Conservation (phyloP, 2,797 vertebrate genomes). For the Phataginus tricuspis region DNA sequence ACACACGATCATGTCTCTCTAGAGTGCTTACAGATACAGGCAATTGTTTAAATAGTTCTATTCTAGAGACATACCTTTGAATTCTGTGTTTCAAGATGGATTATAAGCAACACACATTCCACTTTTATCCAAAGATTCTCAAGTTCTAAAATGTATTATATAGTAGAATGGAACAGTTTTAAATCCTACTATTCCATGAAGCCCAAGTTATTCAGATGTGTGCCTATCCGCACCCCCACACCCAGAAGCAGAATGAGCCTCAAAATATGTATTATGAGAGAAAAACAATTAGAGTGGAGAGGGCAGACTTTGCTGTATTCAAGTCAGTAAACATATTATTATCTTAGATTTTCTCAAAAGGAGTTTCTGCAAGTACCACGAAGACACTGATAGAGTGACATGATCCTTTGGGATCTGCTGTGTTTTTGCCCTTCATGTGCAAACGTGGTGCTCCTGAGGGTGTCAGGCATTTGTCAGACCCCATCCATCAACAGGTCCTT, state of each 20-base stretch:
- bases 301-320: not conserved
- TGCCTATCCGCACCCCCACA: not conserved
- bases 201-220: not conserved
- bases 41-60: conserved; percentile 13
- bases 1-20: not conserved
- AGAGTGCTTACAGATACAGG: not conserved
- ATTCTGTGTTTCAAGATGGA: not conserved
- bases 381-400: not conserved
- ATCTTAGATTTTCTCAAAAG: conserved; percentile 33
- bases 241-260: not conserved
- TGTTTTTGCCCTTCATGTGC: not conserved
- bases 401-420: not conserved
- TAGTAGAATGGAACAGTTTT: not conserved
- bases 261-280: not conserved
- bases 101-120: not conserved
- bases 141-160: not conserved
- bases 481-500: not conserved
- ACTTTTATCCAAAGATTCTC: not conserved
- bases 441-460: not conserved
- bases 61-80: not conserved
- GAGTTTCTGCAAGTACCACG: not conserved
- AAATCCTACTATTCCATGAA: not conserved
- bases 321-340: not conserved
- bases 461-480: not conserved
- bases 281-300: not conserved